Evolutionary conservation across 2,888 invertebrate species (phyloP).

Genomic region (Hemithea aestivaria): DNA sequence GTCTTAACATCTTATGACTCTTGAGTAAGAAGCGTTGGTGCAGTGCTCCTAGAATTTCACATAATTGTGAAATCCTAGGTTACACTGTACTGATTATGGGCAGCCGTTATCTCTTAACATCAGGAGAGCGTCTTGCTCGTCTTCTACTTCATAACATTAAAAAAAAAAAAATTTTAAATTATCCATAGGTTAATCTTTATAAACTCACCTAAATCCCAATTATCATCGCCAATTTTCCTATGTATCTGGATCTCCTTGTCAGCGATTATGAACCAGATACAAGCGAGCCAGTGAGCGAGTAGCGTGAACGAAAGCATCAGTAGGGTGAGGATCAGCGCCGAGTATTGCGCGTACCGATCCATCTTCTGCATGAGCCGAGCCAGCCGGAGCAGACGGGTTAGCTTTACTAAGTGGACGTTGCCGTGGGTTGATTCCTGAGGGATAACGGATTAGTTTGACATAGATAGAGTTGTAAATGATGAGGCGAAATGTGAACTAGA

Average conservation of each 20-base stretch:
- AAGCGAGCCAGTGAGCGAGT: constrained; percentile 97
- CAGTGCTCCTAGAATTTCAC: no score
- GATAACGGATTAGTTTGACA: constrained; percentile 1
- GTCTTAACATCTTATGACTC: no score
- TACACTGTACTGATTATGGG: no score
- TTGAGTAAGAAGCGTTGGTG: no score
- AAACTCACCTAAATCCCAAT: constrained; percentile 94
- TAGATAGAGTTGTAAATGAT: no score
- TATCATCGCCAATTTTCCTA: constrained; percentile 80
- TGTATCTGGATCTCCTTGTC: constrained; percentile 91
- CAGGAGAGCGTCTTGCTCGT: no score
- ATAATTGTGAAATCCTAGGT: no score
- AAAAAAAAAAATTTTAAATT: no score
- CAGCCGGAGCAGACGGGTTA: constrained; percentile 92
- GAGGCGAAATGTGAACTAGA: no score
- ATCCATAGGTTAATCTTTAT: no score
- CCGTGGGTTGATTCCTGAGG: constrained; percentile 83
- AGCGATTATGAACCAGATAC: constrained; percentile 98
- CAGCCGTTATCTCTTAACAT: no score
- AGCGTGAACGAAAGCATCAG: constrained; percentile 96
- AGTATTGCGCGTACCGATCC: constrained; percentile 97
- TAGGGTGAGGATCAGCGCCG: constrained; percentile 94
- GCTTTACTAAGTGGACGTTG: constrained; percentile 94
- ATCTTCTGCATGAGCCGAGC: constrained; percentile 96
- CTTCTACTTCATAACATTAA: no score